These are phyloP conservation scores for Argyrosomus japonicus DNA, from an alignment of 2,113 vertebrate genomes.

Conservation along the genomic window DNA sequence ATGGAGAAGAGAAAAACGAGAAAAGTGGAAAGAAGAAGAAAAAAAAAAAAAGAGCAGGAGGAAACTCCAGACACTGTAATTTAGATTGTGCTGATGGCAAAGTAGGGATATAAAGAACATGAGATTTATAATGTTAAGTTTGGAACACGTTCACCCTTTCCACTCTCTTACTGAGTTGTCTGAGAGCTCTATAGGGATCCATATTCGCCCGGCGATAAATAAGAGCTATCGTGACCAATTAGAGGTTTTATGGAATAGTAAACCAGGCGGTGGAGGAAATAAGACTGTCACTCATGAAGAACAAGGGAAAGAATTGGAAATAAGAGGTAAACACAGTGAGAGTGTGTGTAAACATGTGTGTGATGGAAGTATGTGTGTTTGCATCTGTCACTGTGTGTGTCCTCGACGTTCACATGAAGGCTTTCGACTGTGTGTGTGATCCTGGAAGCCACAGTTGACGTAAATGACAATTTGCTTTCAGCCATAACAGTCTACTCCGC, in stretches of 20 bases:
- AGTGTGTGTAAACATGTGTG: conserved; percentile 4
- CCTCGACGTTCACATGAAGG: conserved; percentile 25
- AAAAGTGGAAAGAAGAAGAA: conserved; percentile 52
- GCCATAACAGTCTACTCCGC: conserved; percentile 51
- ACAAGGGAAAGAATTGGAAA: conserved; percentile 31
- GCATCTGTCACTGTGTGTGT: conserved; percentile 28
- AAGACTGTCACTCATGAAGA: conserved; percentile 68
- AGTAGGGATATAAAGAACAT: conserved; percentile 75
- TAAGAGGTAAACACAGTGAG: conserved; percentile 6
- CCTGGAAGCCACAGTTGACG: conserved; percentile 64
- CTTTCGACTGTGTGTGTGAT: conserved; percentile 64
- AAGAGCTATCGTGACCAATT: conserved; percentile 76
- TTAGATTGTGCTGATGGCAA: conserved; percentile 79
- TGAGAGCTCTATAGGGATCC: conserved; percentile 67
- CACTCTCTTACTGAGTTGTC: conserved; percentile 68
- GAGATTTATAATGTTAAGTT: conserved; percentile 82
- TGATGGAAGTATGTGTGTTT: neutral
- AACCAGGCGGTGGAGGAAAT: conserved; percentile 69
- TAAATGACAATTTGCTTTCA: conserved; percentile 66
- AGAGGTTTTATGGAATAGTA: conserved; percentile 73
- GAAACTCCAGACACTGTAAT: conserved; percentile 80
- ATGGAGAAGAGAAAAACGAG: conserved; percentile 33
- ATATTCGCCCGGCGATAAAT: conserved; percentile 76
- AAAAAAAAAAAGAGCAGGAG: conserved; percentile 52
- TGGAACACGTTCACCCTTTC: conserved; percentile 74